Percentiles rank a stretch among this genome's conserved stretches.
Conservation (phyloP, 2,113 vertebrate genomes). For the Notothenia coriiceps region DNA sequence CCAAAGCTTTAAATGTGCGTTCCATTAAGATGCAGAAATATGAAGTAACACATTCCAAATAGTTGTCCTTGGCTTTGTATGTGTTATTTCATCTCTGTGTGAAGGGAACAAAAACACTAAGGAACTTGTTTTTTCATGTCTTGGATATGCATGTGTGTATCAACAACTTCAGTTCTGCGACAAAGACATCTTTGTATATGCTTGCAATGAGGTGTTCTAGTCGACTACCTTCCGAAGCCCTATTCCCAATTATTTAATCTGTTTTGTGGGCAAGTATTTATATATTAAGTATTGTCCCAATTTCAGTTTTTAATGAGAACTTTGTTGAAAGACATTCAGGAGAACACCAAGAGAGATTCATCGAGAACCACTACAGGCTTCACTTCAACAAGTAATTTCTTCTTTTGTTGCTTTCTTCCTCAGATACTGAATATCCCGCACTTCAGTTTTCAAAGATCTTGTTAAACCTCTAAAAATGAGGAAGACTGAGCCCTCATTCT, state of each 20-base stretch:
- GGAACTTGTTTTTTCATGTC: neutral
- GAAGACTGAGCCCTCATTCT: neutral
- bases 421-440: constrained; percentile 10
- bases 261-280: neutral
- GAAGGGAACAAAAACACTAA: constrained; percentile 1
- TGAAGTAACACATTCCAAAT: constrained; percentile 21
- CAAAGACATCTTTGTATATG: neutral
- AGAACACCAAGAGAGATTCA: constrained; percentile 11
- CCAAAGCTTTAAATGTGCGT: neutral
- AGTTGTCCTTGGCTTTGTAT: constrained; percentile 50
- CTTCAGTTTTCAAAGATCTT: constrained; percentile 33
- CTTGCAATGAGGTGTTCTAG: neutral
- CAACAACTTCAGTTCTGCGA: neutral
- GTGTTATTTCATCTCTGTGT: constrained; percentile 7
- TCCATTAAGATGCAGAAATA: constrained; percentile 8
- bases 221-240: too few species aligned
- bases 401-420: neutral
- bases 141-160: neutral
- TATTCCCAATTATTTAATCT: neutral
- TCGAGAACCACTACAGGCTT: neutral
- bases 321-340: neutral
- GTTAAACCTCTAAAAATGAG: neutral
- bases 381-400: constrained; percentile 14
- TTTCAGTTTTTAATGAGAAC: constrained; percentile 3
- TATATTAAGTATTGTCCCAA: neutral